A percentile compares a stretch with the other conserved stretches of the same genome.
Conservation (phyloP, 2,113 vertebrate genomes). For the Otolemur garnettii region DNA sequence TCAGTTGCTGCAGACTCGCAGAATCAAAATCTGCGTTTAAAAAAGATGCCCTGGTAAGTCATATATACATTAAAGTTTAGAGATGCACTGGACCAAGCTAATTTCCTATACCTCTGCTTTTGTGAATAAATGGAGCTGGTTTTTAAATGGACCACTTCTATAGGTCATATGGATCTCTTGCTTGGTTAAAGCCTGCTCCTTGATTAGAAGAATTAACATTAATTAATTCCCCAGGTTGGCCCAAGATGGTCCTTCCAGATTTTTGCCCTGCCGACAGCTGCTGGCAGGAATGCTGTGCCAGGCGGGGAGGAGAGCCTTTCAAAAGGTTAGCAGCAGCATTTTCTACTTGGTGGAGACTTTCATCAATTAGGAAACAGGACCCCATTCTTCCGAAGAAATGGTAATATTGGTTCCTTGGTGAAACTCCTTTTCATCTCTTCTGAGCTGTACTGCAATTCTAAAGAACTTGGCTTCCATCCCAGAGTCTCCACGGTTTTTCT, state of each 20-base stretch:
- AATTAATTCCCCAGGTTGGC: conserved; percentile 40
- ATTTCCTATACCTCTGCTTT: not conserved
- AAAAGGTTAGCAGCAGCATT: not conserved
- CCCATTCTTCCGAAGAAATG: conserved; percentile 62
- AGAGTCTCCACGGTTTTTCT: conserved; percentile 34
- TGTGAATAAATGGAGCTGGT: conserved; percentile 25
- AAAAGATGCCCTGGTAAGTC: not conserved
- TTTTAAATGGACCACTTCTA: not conserved
- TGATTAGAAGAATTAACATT: not conserved
- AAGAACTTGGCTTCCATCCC: conserved; percentile 65
- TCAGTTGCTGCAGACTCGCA: not conserved
- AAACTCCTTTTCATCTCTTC: conserved; percentile 66
- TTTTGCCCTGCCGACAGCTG: not conserved
- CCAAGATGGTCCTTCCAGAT: not conserved
- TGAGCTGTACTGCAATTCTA: not conserved
- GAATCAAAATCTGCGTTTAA: not conserved
- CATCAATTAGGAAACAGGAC: conserved; percentile 6
- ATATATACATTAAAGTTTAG: not conserved
- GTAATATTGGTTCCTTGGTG: not conserved
- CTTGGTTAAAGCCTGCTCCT: conserved; percentile 29
- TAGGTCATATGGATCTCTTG: not conserved
- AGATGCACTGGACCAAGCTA: not conserved
- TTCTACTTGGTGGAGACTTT: not conserved
- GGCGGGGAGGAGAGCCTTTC: not conserved
- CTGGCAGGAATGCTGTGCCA: not conserved